These are phyloP conservation scores for Megalurothrips usitatus DNA, from an alignment of 2,888 invertebrate genomes.

Conservation along the genomic window DNA sequence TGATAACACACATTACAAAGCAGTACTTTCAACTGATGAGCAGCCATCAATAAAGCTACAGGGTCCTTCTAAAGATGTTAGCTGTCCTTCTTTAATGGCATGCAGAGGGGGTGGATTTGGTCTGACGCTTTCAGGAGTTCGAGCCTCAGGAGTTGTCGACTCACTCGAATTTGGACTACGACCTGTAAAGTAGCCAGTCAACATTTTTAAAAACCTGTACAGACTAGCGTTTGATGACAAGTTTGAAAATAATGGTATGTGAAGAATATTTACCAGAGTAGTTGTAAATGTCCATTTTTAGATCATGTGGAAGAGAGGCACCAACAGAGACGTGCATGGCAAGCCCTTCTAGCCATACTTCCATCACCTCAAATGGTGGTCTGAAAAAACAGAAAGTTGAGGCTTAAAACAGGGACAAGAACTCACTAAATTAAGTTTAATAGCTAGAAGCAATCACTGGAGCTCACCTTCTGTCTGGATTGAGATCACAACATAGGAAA, in stretches of 20 bases:
- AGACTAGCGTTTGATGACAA: background rate
- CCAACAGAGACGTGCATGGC: slow-evolving; percentile 66
- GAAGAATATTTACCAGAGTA: slow-evolving; percentile 48
- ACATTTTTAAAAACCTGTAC: slow-evolving; percentile 17
- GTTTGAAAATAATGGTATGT: background rate
- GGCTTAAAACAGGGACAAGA: slow-evolving; percentile 15
- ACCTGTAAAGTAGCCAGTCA: slow-evolving; percentile 43
- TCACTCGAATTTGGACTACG: slow-evolving; percentile 57
- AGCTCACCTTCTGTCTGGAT: slow-evolving; percentile 75
- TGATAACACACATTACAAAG: slow-evolving; percentile 37
- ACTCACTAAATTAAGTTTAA: slow-evolving; percentile 14
- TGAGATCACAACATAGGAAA: slow-evolving; percentile 83
- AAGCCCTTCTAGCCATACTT: slow-evolving; percentile 80
- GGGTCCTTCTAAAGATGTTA: slow-evolving; percentile 31
- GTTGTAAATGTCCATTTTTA: slow-evolving; percentile 70
- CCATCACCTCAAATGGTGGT: slow-evolving; percentile 83
- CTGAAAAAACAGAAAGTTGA: slow-evolving; percentile 47
- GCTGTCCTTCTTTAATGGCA: slow-evolving; percentile 54
- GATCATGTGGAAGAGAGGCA: slow-evolving; percentile 58
- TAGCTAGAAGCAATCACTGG: too few relatives aligned
- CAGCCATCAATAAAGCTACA: slow-evolving; percentile 27
- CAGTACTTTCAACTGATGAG: slow-evolving; percentile 42
- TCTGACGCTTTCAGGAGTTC: slow-evolving; percentile 41
- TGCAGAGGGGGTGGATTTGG: slow-evolving; percentile 48
- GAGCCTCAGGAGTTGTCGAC: slow-evolving; percentile 55